Conservation (phyloP, 2,113 vertebrate genomes). For the Empidonax traillii region DNA sequence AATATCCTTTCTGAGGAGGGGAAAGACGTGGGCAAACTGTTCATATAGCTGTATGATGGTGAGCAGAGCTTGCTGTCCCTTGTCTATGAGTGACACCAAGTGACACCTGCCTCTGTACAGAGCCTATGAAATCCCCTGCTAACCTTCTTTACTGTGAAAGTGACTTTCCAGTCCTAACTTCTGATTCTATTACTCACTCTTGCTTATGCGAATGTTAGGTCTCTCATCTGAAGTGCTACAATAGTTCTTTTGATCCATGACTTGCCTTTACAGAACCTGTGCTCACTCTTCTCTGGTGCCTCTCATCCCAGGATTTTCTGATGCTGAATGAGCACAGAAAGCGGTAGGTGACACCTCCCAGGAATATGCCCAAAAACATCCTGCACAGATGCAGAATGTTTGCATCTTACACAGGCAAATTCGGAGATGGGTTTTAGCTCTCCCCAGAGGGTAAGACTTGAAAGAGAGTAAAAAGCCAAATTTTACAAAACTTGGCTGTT, state of each 20-base stretch:
- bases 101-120: not conserved
- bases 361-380: not conserved
- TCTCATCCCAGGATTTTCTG: not conserved
- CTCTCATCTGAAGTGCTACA: not conserved
- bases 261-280: not conserved
- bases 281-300: not conserved
- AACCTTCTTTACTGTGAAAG: not conserved
- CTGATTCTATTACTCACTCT: not conserved
- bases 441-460: not conserved
- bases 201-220: not conserved
- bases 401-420: not conserved
- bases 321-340: not conserved
- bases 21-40: not conserved
- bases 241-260: not conserved
- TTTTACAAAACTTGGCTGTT: not conserved
- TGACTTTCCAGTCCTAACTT: not conserved
- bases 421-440: not conserved
- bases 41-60: not conserved
- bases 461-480: not conserved
- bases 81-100: not conserved
- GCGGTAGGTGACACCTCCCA: rapidly evolving
- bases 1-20: not conserved
- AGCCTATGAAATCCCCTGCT: not conserved
- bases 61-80: not conserved
- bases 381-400: not conserved